phyloP scores from a whole-genome alignment of 1,140 invertebrate genomes.

The Euura lappo region DNA sequence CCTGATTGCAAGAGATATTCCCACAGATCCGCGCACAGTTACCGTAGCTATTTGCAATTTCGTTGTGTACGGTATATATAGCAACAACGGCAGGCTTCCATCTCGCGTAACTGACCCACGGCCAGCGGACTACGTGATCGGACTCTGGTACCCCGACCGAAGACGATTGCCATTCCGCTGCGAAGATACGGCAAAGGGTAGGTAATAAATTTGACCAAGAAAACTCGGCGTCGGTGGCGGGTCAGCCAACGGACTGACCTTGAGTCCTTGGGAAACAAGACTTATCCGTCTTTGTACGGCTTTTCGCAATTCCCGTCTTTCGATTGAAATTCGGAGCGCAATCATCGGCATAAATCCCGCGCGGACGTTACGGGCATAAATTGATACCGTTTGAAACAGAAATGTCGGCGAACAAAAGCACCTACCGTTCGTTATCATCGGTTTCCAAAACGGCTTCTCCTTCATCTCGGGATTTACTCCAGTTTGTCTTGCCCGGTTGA shows the following conservation, averaged over 20 bases:
- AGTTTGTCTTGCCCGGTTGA: background rate
- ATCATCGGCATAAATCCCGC: conserved; percentile 2
- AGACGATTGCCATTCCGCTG: background rate
- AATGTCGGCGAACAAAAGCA: background rate
- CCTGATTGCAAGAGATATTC: conserved; percentile 6
- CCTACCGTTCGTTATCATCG: no score
- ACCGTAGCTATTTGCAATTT: background rate
- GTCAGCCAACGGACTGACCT: no score
- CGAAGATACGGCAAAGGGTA: background rate
- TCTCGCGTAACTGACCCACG: conserved; percentile 6
- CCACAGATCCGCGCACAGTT: background rate
- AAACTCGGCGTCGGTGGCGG: background rate
- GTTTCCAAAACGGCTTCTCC: background rate
- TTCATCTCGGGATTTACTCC: background rate
- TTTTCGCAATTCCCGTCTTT: no score
- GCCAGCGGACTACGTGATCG: background rate
- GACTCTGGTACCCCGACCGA: background rate
- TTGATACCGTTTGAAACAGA: background rate
- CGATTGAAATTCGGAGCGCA: background rate
- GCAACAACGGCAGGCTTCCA: background rate
- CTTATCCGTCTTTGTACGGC: no score
- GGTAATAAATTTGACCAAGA: background rate
- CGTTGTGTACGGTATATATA: background rate
- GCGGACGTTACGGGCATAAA: background rate
- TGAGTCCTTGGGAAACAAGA: no score